These are phyloP conservation scores for Aspidapion aeneum DNA, from an alignment of 2,888 invertebrate species.

Conservation along the genomic window DNA sequence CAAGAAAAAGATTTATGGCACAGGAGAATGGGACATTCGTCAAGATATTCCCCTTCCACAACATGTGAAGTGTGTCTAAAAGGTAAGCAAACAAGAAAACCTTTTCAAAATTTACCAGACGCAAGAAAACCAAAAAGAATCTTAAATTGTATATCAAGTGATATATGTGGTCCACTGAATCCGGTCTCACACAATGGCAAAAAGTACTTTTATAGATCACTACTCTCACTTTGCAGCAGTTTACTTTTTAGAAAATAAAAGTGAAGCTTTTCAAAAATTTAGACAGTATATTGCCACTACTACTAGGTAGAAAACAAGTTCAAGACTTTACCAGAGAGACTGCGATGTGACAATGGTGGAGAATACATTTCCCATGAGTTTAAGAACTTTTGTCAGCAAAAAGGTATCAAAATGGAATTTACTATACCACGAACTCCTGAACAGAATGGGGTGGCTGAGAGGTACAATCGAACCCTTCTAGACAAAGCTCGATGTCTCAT, in stretches of 20 bases:
- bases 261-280: slow-evolving; percentile 15
- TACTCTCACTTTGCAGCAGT: slow-evolving; percentile 15
- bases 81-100: not conserved
- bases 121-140: not conserved
- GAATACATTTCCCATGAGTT: slow-evolving; percentile 9
- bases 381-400: slow-evolving; percentile 5
- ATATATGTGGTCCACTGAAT: not conserved
- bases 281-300: slow-evolving; percentile 12
- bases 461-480: too few species aligned
- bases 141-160: not conserved
- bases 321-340: not conserved
- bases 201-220: slow-evolving; percentile 20
- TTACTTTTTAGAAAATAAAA: slow-evolving; percentile 15
- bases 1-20: not conserved
- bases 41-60: not conserved
- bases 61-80: not conserved
- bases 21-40: not conserved
- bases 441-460: too few species aligned
- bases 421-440: slow-evolving; percentile 19
- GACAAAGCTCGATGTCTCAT: slow-evolving; percentile 26
- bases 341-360: slow-evolving; percentile 17
- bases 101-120: not conserved
- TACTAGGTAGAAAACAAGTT: slow-evolving; percentile 11
- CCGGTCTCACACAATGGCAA: slow-evolving; percentile 14
- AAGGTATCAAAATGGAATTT: slow-evolving; percentile 21